Conservation (phyloP, 2,888 invertebrate species). For the Chirona hameri region DNA sequence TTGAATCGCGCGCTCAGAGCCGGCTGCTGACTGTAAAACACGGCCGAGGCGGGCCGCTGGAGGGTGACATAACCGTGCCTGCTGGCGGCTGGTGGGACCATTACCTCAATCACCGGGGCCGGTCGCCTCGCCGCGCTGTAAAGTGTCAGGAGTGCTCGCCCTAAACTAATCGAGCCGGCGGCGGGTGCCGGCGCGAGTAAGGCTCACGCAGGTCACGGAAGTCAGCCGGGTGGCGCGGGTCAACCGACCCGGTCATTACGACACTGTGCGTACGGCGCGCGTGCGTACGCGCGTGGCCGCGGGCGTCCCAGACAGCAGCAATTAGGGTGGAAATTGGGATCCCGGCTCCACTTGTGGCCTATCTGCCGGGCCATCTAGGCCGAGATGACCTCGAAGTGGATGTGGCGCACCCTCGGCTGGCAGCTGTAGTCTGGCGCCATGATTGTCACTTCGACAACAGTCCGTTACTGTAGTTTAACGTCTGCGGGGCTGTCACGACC, state of each 20-base stretch:
- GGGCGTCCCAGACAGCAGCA: neutral
- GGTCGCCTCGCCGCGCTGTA: too few relatives aligned
- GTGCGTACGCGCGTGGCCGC: neutral
- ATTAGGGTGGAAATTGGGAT: slow-evolving; percentile 3
- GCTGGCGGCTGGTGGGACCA: too few relatives aligned
- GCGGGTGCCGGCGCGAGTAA: neutral
- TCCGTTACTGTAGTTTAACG: neutral
- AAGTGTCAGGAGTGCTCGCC: neutral
- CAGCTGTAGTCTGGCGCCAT: neutral
- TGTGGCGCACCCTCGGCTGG: neutral
- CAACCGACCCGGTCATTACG: neutral
- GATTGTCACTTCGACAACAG: neutral
- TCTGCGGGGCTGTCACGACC: neutral
- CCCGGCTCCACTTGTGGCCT: neutral
- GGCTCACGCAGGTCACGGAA: too few relatives aligned
- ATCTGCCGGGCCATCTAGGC: neutral
- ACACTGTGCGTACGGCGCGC: neutral
- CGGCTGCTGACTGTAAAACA: too few relatives aligned
- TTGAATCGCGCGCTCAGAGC: too few relatives aligned
- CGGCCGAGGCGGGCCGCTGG: too few relatives aligned
- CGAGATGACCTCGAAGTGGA: neutral
- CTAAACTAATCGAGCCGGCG: neutral
- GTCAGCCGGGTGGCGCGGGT: neutral
- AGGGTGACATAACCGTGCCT: too few relatives aligned
- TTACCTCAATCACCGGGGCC: too few relatives aligned